Base-by-base conservation (phyloP, 2,888 invertebrate species). In the Thereva unica region DNA sequence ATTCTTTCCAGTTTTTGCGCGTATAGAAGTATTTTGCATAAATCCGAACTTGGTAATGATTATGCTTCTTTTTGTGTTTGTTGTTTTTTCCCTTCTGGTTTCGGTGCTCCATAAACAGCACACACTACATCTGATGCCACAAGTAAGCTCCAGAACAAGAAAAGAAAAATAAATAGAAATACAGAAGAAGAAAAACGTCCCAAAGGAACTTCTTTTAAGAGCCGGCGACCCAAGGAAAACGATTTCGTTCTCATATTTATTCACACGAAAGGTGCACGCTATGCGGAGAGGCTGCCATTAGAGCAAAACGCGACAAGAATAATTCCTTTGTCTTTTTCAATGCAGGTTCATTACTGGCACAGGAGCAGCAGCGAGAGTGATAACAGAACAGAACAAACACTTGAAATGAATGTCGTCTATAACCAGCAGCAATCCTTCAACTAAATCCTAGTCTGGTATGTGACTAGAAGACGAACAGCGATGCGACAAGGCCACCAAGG, bases 251-350 rank as follows among this genome's bases (percentile, higher is more conserved):
- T 12, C 10, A 47, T 59, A 59, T 59, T 59, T 59, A 59, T 59
- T 59, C 57, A 59, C 23, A 35, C 47, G 47, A 59, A 59, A 50
- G 47, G 35, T 59, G 45, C 37, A 59, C 47, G 57, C 45, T 37
- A 59, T 59, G 47, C 37, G 42, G 35, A 38, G 42, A 63, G 38
- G 10, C 42, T 52, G 42, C 42, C 52, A 52, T 63, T 63, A 52
- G 63, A 42, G n/a, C 37, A 52, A 41, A 63, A 63, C 63, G 63
- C 63, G 63, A 63, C 63, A 34, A 9, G 63, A 63, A 63, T 63
- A 63, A 50, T 59, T 59, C 57, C 57, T 59, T 59, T 59, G 47
- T 59, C 47, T 37, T 59, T 47, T 47, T 47, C 9, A 6, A 7
- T 47, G 1, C 10, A 38, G 37, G 38, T 12, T 38, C n/a, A 9